phyloP scores from a whole-genome alignment of 1,140 invertebrate species.

The Chionoecetes opilio region DNA sequence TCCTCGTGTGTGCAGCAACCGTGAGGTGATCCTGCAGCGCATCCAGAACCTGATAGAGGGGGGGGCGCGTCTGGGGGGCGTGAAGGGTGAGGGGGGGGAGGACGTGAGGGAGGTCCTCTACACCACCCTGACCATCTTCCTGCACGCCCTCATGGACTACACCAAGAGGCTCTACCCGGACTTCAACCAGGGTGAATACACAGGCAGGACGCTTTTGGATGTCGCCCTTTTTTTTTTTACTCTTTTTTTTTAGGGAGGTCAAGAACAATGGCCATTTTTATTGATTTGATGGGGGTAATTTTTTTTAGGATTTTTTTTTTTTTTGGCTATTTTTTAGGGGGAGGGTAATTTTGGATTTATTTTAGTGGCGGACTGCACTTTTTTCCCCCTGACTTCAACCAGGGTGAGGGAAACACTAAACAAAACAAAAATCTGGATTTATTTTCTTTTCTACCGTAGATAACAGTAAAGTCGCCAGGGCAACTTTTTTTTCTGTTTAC shows the following conservation, averaged over 20 bases:
- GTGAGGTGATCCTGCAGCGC: slow-evolving; percentile 78
- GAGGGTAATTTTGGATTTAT: no score
- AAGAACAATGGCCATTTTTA: no score
- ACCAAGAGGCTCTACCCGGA: slow-evolving; percentile 76
- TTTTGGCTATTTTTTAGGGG: no score
- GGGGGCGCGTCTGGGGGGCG: slow-evolving; percentile 64
- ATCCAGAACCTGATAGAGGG: slow-evolving; percentile 77
- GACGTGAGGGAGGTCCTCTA: slow-evolving; percentile 78
- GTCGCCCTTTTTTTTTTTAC: background rate
- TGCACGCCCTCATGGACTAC: slow-evolving; percentile 80
- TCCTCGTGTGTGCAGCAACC: slow-evolving; percentile 47
- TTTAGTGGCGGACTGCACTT: no score
- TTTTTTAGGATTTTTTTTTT: no score
- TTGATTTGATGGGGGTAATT: no score
- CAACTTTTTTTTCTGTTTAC: no score
- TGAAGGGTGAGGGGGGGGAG: slow-evolving; percentile 77
- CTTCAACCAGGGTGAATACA: slow-evolving; percentile 66
- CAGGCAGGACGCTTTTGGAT: background rate
- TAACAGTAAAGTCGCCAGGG: no score
- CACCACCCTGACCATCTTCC: slow-evolving; percentile 77
- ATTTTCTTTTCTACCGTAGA: no score
- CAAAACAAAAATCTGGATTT: no score
- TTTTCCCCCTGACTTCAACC: no score
- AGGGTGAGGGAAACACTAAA: no score
- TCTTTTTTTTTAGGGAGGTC: background rate